Percentiles rank a stretch among this genome's conserved stretches.
These are phyloP conservation scores for Hydropsyche tenuis DNA, from an alignment of 1,140 invertebrate species.

Conservation along the genomic window DNA sequence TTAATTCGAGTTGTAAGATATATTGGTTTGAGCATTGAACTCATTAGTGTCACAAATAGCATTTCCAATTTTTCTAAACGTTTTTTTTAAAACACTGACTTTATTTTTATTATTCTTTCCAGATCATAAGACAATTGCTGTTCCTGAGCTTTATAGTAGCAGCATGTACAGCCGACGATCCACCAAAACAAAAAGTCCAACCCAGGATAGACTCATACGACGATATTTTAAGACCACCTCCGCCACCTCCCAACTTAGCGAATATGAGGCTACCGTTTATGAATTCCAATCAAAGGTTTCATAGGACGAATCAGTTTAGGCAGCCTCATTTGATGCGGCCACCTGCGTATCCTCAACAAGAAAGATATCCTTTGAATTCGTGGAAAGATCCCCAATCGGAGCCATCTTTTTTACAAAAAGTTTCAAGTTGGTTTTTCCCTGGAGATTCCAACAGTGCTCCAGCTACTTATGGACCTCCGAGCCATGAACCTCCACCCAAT, in stretches of 20 bases:
- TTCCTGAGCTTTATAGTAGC: slow-evolving; percentile 8
- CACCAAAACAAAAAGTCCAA: slow-evolving; percentile 25
- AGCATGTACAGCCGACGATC: slow-evolving; percentile 17
- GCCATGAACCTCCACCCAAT: slow-evolving; percentile 20
- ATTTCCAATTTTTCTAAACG: not conserved
- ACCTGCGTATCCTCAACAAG: slow-evolving; percentile 25
- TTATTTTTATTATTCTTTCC: slow-evolving; percentile 34
- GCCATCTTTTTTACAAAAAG: slow-evolving; percentile 59
- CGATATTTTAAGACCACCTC: slow-evolving; percentile 47
- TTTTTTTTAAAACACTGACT: not conserved
- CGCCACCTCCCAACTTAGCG: slow-evolving; percentile 38
- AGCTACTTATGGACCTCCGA: slow-evolving; percentile 14
- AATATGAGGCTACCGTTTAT: not conserved
- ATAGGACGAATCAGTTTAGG: slow-evolving; percentile 32
- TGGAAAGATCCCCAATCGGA: slow-evolving; percentile 50
- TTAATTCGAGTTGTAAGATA: not conserved
- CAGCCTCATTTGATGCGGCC: slow-evolving; percentile 29
- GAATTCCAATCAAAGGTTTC: slow-evolving; percentile 26
- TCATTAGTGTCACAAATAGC: not conserved
- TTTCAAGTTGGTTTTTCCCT: slow-evolving; percentile 60
- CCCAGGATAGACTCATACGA: slow-evolving; percentile 45
- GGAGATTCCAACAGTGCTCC: slow-evolving; percentile 52
- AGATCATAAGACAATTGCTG: slow-evolving; percentile 43
- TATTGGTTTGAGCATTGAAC: not conserved
- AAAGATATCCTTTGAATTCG: slow-evolving; percentile 38